Percentiles rank a stretch among this genome's conserved stretches.
Conservation (phyloP, 2,888 invertebrate species). For the Abrostola tripartita region DNA sequence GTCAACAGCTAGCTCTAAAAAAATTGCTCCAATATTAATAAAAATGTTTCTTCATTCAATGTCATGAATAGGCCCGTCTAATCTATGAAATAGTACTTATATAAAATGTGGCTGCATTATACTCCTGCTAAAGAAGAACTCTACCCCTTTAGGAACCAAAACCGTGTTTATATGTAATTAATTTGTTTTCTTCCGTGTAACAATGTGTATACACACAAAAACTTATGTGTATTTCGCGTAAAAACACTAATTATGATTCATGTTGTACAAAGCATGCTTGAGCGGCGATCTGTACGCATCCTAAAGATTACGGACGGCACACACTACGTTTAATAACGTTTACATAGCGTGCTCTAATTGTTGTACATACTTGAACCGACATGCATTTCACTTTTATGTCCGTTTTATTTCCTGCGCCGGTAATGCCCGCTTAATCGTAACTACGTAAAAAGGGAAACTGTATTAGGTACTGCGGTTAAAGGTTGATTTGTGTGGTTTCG, state of each 20-base stretch:
- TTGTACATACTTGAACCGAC: slow-evolving; percentile 33
- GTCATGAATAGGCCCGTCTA: too few relatives aligned
- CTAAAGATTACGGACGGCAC: slow-evolving; percentile 22
- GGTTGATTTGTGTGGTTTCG: too few relatives aligned
- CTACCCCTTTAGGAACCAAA: too few relatives aligned
- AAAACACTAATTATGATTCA: slow-evolving; percentile 23
- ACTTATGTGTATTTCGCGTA: slow-evolving; percentile 17
- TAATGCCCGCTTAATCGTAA: slow-evolving; percentile 22
- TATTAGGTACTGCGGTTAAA: neutral
- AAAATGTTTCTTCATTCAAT: too few relatives aligned
- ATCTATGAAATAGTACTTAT: too few relatives aligned
- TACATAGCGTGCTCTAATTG: slow-evolving; percentile 56
- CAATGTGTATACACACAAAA: slow-evolving; percentile 2
- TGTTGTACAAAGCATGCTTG: too few relatives aligned
- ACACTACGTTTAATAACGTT: slow-evolving; percentile 44
- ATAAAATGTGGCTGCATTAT: too few relatives aligned
- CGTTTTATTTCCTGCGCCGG: slow-evolving; percentile 59
- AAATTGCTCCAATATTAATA: too few relatives aligned
- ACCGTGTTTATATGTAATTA: too few relatives aligned
- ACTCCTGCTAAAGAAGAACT: too few relatives aligned
- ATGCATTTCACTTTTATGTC: slow-evolving; percentile 65
- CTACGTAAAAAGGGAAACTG: slow-evolving; percentile 31
- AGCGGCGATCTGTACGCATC: neutral
- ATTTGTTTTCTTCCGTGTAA: too few relatives aligned
- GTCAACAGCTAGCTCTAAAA: too few relatives aligned